Conservation (phyloP, 2,113 vertebrate species). For the Cygnus buccinator region DNA sequence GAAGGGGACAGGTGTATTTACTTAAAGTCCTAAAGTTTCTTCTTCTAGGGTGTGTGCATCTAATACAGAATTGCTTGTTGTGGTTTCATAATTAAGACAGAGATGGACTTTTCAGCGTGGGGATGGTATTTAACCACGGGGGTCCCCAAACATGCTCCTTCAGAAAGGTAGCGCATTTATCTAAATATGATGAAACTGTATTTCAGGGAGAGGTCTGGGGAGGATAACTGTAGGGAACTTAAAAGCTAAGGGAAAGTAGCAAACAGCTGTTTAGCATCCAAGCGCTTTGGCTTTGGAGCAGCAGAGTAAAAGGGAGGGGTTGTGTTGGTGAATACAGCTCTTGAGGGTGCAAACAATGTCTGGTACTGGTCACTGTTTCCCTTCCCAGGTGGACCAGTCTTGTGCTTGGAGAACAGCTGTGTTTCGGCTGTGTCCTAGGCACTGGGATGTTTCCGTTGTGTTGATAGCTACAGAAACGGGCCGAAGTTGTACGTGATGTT, state of each 20-base stretch:
- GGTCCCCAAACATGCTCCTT: background rate
- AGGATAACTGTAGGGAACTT: background rate
- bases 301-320: background rate
- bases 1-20: background rate
- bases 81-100: background rate
- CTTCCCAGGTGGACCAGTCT: background rate
- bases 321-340: accelerated
- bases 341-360: accelerated
- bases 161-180: background rate
- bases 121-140: background rate
- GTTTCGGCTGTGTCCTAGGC: background rate
- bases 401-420: background rate
- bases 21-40: accelerated
- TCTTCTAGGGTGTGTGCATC: accelerated
- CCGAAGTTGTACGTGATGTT: background rate
- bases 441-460: background rate
- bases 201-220: background rate
- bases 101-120: background rate
- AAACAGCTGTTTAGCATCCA: background rate
- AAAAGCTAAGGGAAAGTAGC: background rate
- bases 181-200: background rate
- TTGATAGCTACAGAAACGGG: background rate
- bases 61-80: background rate
- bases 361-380: accelerated
- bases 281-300: background rate